Base-by-base conservation (phyloP, 2,888 invertebrate genomes). In the Clanis bilineata region DNA sequence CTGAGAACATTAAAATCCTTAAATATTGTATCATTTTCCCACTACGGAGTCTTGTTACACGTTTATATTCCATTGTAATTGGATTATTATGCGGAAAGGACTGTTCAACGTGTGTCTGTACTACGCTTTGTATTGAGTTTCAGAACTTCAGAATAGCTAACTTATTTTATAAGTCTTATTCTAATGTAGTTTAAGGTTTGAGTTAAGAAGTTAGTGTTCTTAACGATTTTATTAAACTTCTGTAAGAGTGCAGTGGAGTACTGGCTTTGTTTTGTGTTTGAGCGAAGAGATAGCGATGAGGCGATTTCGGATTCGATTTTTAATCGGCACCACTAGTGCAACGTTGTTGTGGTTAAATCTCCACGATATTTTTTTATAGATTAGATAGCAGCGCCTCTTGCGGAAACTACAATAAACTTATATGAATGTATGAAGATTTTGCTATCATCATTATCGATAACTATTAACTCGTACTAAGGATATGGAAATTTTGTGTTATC, bases 61-160 rank as follows among this genome's bases (percentile, higher is more conserved):
- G 76, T 72, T 75, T 81, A 78, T 80, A 81, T 82, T 83, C 83
- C 74, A 62, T 64, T 71, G 79, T 85, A 85, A 86, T 85, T 82
- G 80, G 76, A 83, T 83, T 83, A 85, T 85, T 82, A 83, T 82
- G 77, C 82, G 66, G 71, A 70, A 58, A 64, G 64, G 57, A 62
- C 59, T n/a, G 64, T 15, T 25, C 28, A 65, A 71, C 70, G 71
- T 72, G 70, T 73, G 73, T 78, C 70, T 39, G 4, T 73, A 64
- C 64, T 54, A 62, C 55, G 56, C 64, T 61, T 58, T 62, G 62
- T 70, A 66, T 68, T 56, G 64, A 45, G 58, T 63, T 62, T 59
- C 56, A 57, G 55, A 71, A 68, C 71, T 71, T 57, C 54, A 61
- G 64, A 71, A 75, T 68, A 67, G 69, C 71, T 72, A 77, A 77